Evolutionary conservation across 2,888 invertebrate genomes (phyloP).

Genomic region (Drosophila fungiperda): DNA sequence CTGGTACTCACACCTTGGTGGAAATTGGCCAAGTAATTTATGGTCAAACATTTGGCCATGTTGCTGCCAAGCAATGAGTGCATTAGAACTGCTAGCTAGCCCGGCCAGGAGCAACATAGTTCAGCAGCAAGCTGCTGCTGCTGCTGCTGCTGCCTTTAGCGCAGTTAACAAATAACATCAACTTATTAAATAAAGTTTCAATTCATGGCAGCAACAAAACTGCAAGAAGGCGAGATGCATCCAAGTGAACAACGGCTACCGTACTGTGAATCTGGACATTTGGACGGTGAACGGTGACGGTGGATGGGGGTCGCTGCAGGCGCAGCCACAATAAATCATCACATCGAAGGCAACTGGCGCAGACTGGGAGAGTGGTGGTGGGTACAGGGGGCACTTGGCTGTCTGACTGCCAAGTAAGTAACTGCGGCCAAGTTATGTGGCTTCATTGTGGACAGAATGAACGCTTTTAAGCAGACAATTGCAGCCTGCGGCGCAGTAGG

Average conservation of each 20-base stretch:
- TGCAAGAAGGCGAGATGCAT: constrained; percentile 44
- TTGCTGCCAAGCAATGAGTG: constrained; percentile 43
- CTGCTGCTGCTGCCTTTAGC: constrained; percentile 55
- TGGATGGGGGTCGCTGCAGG: constrained; percentile 64
- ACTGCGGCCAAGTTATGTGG: constrained; percentile 80
- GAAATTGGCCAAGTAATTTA: constrained; percentile 44
- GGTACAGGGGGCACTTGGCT: constrained; percentile 12
- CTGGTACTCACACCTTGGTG: constrained; percentile 50
- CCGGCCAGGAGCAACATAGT: constrained; percentile 58
- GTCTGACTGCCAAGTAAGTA: constrained; percentile 39
- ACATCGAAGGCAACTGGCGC: constrained; percentile 64
- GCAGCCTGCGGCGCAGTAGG: constrained; percentile 82
- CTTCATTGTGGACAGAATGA: constrained; percentile 82
- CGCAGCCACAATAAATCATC: constrained; percentile 78
- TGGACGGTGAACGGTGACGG: constrained; percentile 7
- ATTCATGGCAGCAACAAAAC: constrained; percentile 54
- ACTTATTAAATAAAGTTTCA: constrained; percentile 81
- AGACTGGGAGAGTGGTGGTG: constrained; percentile 8
- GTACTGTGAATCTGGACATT: constrained; percentile 59
- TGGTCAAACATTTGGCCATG: constrained; percentile 43
- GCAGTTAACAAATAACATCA: constrained; percentile 81
- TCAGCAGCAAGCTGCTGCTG: constrained; percentile 53
- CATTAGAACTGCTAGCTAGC: constrained; percentile 54
- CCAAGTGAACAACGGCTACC: constrained; percentile 62
- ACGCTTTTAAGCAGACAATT: constrained; percentile 83